A percentile compares a stretch with the other conserved stretches of the same genome.
phyloP scores from a whole-genome alignment of 1,140 invertebrate species.

The Procambarus virginalis region DNA sequence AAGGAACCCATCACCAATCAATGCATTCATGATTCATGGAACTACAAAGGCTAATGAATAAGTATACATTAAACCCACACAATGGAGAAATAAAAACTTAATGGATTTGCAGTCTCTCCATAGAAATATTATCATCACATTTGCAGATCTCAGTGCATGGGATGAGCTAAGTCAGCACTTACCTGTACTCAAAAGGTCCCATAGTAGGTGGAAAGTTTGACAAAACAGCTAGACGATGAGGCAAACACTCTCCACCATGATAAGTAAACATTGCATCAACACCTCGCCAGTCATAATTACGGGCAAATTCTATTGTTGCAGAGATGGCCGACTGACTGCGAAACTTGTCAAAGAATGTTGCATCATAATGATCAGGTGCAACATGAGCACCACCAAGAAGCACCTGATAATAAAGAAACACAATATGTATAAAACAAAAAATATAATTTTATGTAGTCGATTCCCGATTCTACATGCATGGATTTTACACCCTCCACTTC shows the following conservation, averaged over 20 bases:
- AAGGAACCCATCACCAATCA: no score
- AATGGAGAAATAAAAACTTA: no score
- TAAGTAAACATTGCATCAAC: constrained; percentile 83
- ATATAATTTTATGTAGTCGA: no score
- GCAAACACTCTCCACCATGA: constrained; percentile 79
- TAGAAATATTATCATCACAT: background rate
- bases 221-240: constrained; percentile 83
- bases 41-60: no score
- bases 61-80: no score
- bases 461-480: no score
- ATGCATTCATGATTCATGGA: no score
- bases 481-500: no score
- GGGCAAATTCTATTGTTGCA: constrained; percentile 78
- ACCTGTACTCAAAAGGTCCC: constrained; percentile 81
- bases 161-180: background rate
- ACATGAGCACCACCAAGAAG: constrained; percentile 49
- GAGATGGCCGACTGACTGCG: constrained; percentile 56
- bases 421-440: background rate
- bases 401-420: constrained; percentile 18
- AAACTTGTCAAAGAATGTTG: constrained; percentile 59
- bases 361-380: constrained; percentile 61
- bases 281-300: constrained; percentile 77
- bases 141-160: background rate
- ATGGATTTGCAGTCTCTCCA: no score
- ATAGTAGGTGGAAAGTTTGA: constrained; percentile 86